phyloP scores from a whole-genome alignment of 1,140 invertebrate species.

The Linepithema humile region DNA sequence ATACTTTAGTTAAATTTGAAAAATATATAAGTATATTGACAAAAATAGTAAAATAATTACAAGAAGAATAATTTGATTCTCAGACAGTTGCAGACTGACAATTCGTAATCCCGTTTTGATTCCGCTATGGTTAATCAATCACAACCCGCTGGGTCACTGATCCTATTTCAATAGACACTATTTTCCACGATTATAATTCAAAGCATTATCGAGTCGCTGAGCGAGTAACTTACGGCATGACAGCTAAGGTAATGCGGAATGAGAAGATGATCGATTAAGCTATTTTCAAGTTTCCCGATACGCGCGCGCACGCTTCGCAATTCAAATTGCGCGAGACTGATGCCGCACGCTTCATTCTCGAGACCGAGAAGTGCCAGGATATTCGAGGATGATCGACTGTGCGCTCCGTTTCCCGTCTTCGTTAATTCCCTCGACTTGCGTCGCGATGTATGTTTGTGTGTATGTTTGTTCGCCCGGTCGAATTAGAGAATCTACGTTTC shows the following conservation, averaged over 20 bases:
- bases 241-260: conserved; percentile 36
- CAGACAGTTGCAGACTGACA: background rate
- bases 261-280: conserved; percentile 56
- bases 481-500: conserved; percentile 44
- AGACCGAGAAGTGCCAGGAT: conserved; percentile 14
- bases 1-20: no score
- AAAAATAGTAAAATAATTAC: background rate
- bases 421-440: conserved; percentile 12
- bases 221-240: conserved; percentile 43
- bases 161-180: conserved; percentile 22
- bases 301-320: conserved; percentile 25
- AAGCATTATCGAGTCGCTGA: conserved; percentile 38
- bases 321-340: conserved; percentile 40
- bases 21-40: background rate
- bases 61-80: background rate
- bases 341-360: conserved; percentile 10
- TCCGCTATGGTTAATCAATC: conserved; percentile 26
- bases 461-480: background rate
- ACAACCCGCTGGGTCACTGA: background rate
- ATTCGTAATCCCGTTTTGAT: conserved; percentile 12
- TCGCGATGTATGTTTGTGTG: background rate
- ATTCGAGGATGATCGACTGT: conserved; percentile 31
- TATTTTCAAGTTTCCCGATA: conserved; percentile 48
- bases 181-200: conserved; percentile 52
- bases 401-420: conserved; percentile 3